Conservation (phyloP, 2,113 vertebrate genomes). For the Notothenia coriiceps region DNA sequence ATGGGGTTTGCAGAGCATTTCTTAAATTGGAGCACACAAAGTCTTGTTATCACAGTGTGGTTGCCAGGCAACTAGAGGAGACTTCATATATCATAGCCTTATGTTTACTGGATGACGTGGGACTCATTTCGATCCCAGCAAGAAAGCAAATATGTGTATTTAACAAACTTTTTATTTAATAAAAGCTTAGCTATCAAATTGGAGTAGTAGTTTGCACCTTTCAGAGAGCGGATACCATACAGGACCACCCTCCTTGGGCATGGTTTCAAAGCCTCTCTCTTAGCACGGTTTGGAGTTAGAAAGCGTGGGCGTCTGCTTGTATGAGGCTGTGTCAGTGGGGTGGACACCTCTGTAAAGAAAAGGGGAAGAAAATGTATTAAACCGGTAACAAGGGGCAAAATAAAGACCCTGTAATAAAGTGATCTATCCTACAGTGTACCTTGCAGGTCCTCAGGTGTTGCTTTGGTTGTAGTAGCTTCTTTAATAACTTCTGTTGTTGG, state of each 20-base stretch:
- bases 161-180: background rate
- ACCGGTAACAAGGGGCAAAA: background rate
- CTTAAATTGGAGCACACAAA: background rate
- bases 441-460: constrained; percentile 21
- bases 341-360: constrained; percentile 42
- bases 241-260: constrained; percentile 51
- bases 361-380: background rate
- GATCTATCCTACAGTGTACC: constrained; percentile 35
- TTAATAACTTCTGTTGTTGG: background rate
- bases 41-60: background rate
- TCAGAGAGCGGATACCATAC: constrained; percentile 64
- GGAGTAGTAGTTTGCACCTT: constrained; percentile 63
- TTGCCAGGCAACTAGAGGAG: constrained; percentile 3
- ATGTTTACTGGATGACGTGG: too few relatives aligned
- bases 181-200: background rate
- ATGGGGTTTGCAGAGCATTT: background rate
- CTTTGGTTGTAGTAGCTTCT: constrained; percentile 51
- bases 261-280: constrained; percentile 49
- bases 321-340: constrained; percentile 36
- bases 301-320: constrained; percentile 74
- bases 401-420: background rate
- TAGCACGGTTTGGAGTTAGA: constrained; percentile 61
- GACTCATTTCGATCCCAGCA: background rate
- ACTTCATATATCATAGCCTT: background rate
- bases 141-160: background rate